Evolutionary conservation across 2,888 invertebrate genomes (phyloP), one percentile per base, ranked within the genome.

Genomic region (Aelia acuminata): DNA sequence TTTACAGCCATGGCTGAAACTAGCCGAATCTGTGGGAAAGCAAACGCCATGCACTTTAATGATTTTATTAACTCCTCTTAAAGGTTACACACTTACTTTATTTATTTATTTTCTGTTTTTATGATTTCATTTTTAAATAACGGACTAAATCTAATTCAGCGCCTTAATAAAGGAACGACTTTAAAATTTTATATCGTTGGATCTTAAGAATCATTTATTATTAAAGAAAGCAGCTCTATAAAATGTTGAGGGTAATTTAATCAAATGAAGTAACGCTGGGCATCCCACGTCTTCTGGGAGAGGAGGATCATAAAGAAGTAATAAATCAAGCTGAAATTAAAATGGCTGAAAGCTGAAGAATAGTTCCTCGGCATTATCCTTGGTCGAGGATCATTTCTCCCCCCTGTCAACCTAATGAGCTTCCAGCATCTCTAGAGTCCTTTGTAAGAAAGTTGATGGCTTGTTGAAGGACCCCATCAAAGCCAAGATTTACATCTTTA

Each of bases 271-370:
- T 53, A 53, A 53, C 8, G 11, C 22, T 31, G 2, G 26, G 15
- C 0, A 63, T 10, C 13, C 31, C 15, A 26, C 13, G 31, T 31
- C 26, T 63, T 63, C 63, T 31, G 26, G 13, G 15, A 5, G 15
- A 5, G 15, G 10, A 31, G 15, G 63, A 31, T 63, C 15, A 63
- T 31, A 63, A 63, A 63, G 20, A 53, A 63, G 26, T 31, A 31
- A 63, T 63, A 63, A 31, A 63, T 63, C 63, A 63, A 31, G 31
- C 15, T 11, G 20, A 26, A 31, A 63, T 63, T 63, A 63, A 53
- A 63, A 31, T 63, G 13, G 0, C 63, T 63, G 63, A 63, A 63
- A 63, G 63, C 31, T 63, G 63, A 63, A 63, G 63, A 63, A 63
- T 31, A 63, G 63, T 15, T 63, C n/a, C 4, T 31, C 31, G 31